Evolutionary conservation across 2,113 vertebrate species (phyloP).

Genomic region (Irena cyanogastra): DNA sequence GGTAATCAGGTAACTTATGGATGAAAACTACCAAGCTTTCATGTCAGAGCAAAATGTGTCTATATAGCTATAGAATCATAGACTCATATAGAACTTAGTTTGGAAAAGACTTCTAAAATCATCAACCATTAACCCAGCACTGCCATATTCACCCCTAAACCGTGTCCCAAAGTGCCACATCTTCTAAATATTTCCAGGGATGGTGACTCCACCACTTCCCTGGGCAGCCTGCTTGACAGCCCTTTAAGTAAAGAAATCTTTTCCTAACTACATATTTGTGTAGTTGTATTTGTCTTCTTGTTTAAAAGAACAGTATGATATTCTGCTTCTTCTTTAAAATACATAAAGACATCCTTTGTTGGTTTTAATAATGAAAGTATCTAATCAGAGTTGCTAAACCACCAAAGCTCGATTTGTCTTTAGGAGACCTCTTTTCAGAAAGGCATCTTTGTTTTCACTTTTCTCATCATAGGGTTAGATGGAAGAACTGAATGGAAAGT

Average conservation of each 20-base stretch:
- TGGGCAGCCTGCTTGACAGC: neutral
- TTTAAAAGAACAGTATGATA: neutral
- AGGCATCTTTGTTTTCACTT: neutral
- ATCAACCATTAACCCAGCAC: neutral
- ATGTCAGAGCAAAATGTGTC: neutral
- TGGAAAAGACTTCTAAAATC: neutral
- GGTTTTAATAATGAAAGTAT: neutral
- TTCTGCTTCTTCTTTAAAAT: neutral
- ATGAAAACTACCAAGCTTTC: neutral
- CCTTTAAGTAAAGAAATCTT: neutral
- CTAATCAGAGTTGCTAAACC: neutral
- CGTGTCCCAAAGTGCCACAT: neutral
- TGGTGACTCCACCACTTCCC: neutral
- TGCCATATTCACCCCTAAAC: neutral
- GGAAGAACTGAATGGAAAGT: neutral
- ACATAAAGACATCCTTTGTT: fast-evolving
- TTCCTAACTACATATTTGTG: neutral
- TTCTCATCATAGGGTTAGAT: fast-evolving
- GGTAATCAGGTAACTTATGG: neutral
- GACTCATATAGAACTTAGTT: too few species aligned
- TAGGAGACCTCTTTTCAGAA: neutral
- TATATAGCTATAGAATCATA: fast-evolving
- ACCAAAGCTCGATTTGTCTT: neutral
- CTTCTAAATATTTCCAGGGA: neutral
- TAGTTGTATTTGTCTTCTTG: neutral